Evolutionary conservation across 2,113 vertebrate genomes (phyloP), one percentile per base, ranked within the genome.

Genomic region (Semnornis frantzii): DNA sequence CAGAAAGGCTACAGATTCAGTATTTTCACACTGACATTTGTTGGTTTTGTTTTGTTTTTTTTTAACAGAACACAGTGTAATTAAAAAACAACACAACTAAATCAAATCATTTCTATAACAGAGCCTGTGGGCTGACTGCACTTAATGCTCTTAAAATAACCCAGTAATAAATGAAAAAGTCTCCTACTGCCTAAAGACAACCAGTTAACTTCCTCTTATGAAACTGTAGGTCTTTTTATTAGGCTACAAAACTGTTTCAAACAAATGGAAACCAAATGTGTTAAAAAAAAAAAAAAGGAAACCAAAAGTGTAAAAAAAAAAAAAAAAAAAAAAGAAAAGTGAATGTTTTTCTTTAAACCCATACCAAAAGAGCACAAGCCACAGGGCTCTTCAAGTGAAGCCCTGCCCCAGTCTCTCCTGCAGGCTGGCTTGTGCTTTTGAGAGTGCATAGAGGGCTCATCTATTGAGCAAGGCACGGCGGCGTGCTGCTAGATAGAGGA

Each of bases 251-350:
- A 97, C 72, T 62, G 77, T 93, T 97, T 96, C 92, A 96, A 97
- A 95, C 87, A 97, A 97, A 98, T 96, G 89, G 96, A 97, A 98
- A 96, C 96, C 96, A 98, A 97, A 97, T 96, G 94, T 93, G 68
- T 80, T 73, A 92, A 76, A 44, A 33, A 21, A 30, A 44, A 65
- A 42, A 27, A 64, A 63, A 39, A 27, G 34, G 96, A 97, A 98
- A 96, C 96, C 96, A 98, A 97, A 97, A 96, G 94, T 93, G 68
- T 80, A 71, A 92, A 76, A 44, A 33, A 21, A 30, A 44, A 65
- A 42, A 27, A 64, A 63, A 39, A 27, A 50, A 50, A 12, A 5
- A 23, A 33, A 62, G 27, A 85, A 88, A 96, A 68, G 65, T 30
- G 66, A 77, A 33, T 50, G 48, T 59, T 95, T 91, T 86, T 79